A percentile compares a stretch with the other conserved stretches of the same genome.
These are phyloP conservation scores for Bombus superbus DNA, from an alignment of 1,140 invertebrate genomes.

Conservation along the genomic window DNA sequence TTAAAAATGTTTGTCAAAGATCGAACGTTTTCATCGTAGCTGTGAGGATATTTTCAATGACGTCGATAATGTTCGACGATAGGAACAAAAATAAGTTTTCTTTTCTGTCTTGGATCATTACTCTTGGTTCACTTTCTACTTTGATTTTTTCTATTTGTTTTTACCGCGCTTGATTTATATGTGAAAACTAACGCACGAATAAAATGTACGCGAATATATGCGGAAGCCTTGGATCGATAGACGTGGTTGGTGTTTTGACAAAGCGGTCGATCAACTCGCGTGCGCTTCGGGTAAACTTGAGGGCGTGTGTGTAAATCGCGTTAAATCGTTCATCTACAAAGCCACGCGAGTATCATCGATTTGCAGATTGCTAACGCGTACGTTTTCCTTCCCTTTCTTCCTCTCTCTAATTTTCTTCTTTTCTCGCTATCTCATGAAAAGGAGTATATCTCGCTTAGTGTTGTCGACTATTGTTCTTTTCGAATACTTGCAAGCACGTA, in stretches of 20 bases:
- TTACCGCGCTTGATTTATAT: neutral
- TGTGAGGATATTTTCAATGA: neutral
- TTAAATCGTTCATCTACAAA: conserved; percentile 6
- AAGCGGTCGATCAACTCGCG: conserved; percentile 53
- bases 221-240: conserved; percentile 31
- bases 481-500: neutral
- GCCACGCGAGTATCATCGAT: neutral
- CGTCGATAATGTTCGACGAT: neutral
- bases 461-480: neutral
- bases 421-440: neutral
- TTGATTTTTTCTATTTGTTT: neutral
- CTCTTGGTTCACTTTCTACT: neutral
- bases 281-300: conserved; percentile 19
- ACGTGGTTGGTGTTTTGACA: conserved; percentile 30
- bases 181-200: neutral
- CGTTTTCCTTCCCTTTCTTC: neutral
- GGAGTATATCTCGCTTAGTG: neutral
- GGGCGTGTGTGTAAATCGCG: conserved; percentile 15
- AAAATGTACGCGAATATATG: neutral
- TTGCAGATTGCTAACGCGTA: neutral
- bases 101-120: neutral
- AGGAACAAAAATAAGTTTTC: neutral
- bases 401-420: neutral
- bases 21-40: neutral
- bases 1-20: neutral